Percentiles rank a stretch among this genome's conserved stretches.
These are phyloP conservation scores for Ammodytes dubius DNA, from an alignment of 2,113 vertebrate species.

Conservation along the genomic window DNA sequence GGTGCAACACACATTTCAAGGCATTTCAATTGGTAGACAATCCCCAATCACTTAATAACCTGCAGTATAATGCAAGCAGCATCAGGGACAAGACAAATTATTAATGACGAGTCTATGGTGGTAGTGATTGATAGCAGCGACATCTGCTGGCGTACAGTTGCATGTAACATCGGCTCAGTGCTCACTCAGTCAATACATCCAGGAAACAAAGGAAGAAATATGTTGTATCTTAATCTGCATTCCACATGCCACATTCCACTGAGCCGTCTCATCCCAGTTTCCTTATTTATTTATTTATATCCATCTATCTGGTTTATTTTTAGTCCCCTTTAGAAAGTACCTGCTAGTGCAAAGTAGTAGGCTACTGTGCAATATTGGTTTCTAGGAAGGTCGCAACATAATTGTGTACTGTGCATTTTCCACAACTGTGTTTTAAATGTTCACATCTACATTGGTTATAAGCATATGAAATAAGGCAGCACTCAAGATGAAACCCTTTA, in stretches of 20 bases:
- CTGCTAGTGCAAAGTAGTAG: too few species aligned
- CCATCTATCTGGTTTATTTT: background rate
- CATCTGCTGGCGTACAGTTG: conserved; percentile 65
- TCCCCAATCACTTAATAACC: background rate
- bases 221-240: background rate
- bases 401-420: background rate
- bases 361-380: background rate
- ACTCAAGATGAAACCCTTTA: background rate
- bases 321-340: too few species aligned
- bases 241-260: background rate
- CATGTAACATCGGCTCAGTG: background rate
- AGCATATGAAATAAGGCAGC: background rate
- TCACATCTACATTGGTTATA: background rate
- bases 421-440: background rate
- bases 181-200: background rate
- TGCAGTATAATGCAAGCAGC: conserved; percentile 13
- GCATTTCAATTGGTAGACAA: background rate
- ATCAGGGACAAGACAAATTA: background rate
- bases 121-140: conserved; percentile 31
- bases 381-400: background rate
- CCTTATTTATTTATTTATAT: background rate
- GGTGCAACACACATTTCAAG: background rate
- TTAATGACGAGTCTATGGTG: background rate
- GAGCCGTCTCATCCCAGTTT: background rate
- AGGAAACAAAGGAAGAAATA: background rate